Base-by-base conservation (phyloP, 2,888 invertebrate species). In the Eumerus sabulonum region DNA sequence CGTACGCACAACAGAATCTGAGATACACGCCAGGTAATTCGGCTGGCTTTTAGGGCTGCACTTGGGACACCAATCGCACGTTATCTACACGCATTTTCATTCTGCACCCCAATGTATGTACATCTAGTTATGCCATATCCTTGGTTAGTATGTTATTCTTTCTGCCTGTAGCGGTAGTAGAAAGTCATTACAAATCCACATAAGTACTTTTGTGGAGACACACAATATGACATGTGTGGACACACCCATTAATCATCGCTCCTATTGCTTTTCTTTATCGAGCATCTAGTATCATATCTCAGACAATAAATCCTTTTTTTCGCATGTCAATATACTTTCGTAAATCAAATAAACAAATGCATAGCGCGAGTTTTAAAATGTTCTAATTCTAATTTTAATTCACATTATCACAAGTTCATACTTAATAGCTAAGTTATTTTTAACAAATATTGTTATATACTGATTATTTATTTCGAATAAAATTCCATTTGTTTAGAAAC, bases 1-100 rank as follows among this genome's bases (percentile, higher is more conserved):
- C 87, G 81, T 88, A 86, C 82, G 85, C 91, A 83, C 85, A 84
- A 84, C 87, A 87, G 85, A 85, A 86, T 81, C 84, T 85, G 83
- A 86, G 84, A 83, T 86, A 82, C 85, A 84, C 85, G 83, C 74
- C 76, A 18, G 79, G 83, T 45, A 66, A 77, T 27, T 27, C 27
- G 67, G 63, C 67, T 59, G 83, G 85, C 73, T 87, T 86, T 83
- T 86, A 84, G 84, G 83, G 84, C 57, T 64, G 68, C 68, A 68
- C 79, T 62, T 40, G 38, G 42, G 59, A 17, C 14, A 27, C 27
- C 27, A 44, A 57, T 51, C n/a, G 53, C 74, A 74, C 74, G 59
- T 76, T 59, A 48, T 63, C 54, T 71, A 27, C 27, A 27, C 27
- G 27, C 57, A 50, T 27, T 27, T 27, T 27, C 64, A 64, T 67